A percentile compares a stretch with the other conserved stretches of the same genome.
phyloP scores from a whole-genome alignment of 2,888 invertebrate genomes.

The Apamea crenata region DNA sequence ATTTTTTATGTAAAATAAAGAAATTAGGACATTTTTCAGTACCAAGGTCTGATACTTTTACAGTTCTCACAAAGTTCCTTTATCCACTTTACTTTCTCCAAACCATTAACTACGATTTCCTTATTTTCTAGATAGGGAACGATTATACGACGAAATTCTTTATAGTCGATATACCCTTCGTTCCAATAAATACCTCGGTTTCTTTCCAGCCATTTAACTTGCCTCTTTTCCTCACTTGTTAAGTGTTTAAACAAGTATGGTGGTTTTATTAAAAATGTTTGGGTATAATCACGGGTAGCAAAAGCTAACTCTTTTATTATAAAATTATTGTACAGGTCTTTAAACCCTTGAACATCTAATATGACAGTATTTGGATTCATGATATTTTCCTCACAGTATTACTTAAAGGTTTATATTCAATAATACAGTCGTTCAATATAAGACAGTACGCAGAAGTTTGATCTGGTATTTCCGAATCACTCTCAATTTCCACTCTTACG shows the following conservation, averaged over 20 bases:
- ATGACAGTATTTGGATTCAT: too few species aligned
- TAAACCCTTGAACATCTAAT: conserved; percentile 20
- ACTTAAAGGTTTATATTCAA: conserved; percentile 11
- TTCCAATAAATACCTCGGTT: too few species aligned
- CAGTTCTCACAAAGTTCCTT: conserved; percentile 1
- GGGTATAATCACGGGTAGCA: not conserved
- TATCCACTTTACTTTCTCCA: not conserved
- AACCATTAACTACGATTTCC: too few species aligned
- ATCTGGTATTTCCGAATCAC: too few species aligned
- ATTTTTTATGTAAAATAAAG: not conserved
- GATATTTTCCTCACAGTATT: conserved; percentile 20
- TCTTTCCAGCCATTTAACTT: not conserved
- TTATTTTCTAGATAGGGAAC: too few species aligned
- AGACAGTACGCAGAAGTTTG: conserved; percentile 27
- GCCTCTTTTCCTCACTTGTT: conserved; percentile 1
- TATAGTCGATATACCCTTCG: too few species aligned
- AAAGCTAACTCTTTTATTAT: conserved; percentile 23
- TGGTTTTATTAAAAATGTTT: too few species aligned
- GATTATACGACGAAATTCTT: too few species aligned
- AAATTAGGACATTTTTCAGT: not conserved
- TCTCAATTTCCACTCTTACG: too few species aligned
- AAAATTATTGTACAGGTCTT: conserved; percentile 4
- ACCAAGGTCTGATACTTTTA: conserved; percentile 3
- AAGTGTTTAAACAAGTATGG: not conserved
- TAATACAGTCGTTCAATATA: conserved; percentile 17